Evolutionary conservation across 2,888 invertebrate genomes (phyloP).

Genomic region (Ferrisia virgata): DNA sequence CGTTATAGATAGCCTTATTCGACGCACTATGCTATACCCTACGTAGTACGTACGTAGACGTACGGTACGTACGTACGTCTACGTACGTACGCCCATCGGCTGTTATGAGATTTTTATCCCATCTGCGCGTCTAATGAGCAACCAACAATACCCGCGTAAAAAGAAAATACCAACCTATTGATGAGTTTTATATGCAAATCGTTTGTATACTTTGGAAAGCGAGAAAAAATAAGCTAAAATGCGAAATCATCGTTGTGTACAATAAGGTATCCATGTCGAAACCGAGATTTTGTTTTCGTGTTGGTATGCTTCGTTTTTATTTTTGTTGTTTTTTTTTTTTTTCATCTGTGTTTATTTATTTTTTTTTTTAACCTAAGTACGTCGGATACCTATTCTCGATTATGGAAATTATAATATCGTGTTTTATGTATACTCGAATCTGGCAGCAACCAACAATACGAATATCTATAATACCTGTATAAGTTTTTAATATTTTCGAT

Average conservation of each 20-base stretch:
- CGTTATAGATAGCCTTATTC: not conserved
- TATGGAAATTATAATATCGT: not conserved
- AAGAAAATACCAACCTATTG: slow-evolving; percentile 29
- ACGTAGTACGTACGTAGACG: too few species aligned
- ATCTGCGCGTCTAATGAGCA: slow-evolving; percentile 10
- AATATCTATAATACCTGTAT: too few species aligned
- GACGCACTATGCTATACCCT: not conserved
- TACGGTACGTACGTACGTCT: too few species aligned
- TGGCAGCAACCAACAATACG: too few species aligned
- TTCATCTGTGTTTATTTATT: not conserved
- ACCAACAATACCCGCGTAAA: not conserved
- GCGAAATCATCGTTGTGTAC: slow-evolving; percentile 19
- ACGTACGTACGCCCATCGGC: slow-evolving; percentile 4
- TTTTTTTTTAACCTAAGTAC: too few species aligned
- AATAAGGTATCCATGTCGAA: not conserved
- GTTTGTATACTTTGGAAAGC: not conserved
- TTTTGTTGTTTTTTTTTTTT: too few species aligned
- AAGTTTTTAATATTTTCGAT: too few species aligned
- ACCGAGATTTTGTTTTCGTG: not conserved
- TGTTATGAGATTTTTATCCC: slow-evolving; percentile 7
- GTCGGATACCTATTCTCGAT: not conserved
- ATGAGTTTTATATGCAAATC: slow-evolving; percentile 26
- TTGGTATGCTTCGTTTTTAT: too few species aligned
- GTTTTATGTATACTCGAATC: too few species aligned
- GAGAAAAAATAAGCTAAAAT: not conserved